phyloP scores from a whole-genome alignment of 2,888 invertebrate species.

The Stenichneumon culpator region DNA sequence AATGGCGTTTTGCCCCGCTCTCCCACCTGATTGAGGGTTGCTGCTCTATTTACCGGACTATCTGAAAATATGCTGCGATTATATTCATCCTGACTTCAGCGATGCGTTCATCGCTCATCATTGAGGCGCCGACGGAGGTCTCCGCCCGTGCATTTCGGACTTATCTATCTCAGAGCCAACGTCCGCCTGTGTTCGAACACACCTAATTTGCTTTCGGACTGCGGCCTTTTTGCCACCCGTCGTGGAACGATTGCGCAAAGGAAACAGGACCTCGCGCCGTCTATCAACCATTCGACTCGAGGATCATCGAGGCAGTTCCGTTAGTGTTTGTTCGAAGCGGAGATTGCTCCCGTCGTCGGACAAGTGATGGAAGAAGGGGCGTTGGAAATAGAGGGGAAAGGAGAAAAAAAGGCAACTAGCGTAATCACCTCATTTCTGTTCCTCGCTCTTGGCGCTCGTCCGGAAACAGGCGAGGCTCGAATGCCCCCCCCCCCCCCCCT shows the following conservation, averaged over 20 bases:
- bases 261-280: conserved; percentile 33
- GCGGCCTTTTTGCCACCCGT: conserved; percentile 18
- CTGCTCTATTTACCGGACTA: no score
- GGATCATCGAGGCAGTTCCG: conserved; percentile 72
- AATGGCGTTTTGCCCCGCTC: no score
- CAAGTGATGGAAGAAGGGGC: conserved; percentile 60
- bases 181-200: background rate
- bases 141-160: background rate
- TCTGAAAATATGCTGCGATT: no score
- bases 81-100: background rate
- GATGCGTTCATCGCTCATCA: background rate
- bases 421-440: conserved; percentile 76
- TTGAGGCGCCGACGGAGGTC: background rate
- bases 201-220: conserved; percentile 2
- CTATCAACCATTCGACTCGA: conserved; percentile 63
- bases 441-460: conserved; percentile 65
- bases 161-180: background rate
- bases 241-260: conserved; percentile 26
- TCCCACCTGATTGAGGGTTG: no score
- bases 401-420: conserved; percentile 64
- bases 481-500: conserved; percentile 25
- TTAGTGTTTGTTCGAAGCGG: conserved; percentile 77
- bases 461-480: conserved; percentile 68
- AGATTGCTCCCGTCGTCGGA: conserved; percentile 75
- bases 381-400: conserved; percentile 32